Evolutionary conservation across 2,888 invertebrate species (phyloP), one percentile per base, ranked within the genome.

Genomic region (Thymelicus acteon): DNA sequence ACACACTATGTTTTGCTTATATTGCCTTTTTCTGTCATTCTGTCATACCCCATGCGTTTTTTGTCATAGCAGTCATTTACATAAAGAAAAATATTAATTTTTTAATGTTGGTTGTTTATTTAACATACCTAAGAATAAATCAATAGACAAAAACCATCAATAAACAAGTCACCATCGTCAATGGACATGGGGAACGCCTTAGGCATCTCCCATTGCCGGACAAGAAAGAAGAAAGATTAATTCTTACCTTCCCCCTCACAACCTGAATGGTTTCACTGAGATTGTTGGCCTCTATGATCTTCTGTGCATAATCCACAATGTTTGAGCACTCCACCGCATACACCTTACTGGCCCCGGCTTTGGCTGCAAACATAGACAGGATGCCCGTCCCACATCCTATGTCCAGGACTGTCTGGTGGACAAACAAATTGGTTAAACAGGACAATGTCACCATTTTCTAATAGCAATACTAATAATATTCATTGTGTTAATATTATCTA

Each of bases 351-450:
- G 99, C 99, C 10, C 99, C 99, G 5, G 99, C 99, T 91, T 98
- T 99, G 0, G 99, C 99, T 40, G 99, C 99, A 93, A 99, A 99
- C 99, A 99, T 99, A 47, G 99, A 99, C 65, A 99, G 94, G 83
- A 99, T 99, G 57, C 99, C 99, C 0, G 99, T 99, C 10, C 99
- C 99, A 85, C 99, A 99, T 10, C 99, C 99, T 77, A 99, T 98
- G 89, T 99, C 99, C 78, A 99, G 94, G 12, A 99, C 99, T 31
- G 83, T 95, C 94, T 95, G 86, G 57, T 85, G 72, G 24, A 39
- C 6, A 54, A 13, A n/a, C 37, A n/a, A n/a, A 5, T 24, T 39
- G 8, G 37, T 12, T 44, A 44, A 10, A 39, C 13, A 44, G 13
- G 52, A 31, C 31, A 31, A 3, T 31, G 5, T 0, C 5, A 5